phyloP scores from a whole-genome alignment of 2,888 invertebrate species.

The Ecdyonurus torrentis region DNA sequence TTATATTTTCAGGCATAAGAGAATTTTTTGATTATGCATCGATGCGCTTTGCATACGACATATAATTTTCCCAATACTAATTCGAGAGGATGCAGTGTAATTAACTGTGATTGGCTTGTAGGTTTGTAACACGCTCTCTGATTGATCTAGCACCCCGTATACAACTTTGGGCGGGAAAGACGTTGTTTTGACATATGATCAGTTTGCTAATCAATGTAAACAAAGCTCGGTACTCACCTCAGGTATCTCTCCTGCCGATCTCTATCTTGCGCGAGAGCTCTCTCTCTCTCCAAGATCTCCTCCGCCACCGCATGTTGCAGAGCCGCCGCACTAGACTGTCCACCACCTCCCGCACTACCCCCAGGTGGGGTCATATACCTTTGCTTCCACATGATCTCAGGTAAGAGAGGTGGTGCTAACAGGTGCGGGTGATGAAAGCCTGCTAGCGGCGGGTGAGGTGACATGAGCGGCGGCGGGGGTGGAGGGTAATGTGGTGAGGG shows the following conservation, averaged over 20 bases:
- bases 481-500: conserved; percentile 21
- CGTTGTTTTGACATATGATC: too few species aligned
- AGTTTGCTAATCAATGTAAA: too few species aligned
- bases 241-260: conserved; percentile 49
- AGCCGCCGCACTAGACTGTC: background rate
- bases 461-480: conserved; percentile 14
- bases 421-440: conserved; percentile 11
- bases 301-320: conserved; percentile 23
- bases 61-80: too few species aligned
- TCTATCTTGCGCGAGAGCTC: conserved; percentile 39
- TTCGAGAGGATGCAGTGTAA: too few species aligned
- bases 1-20: too few species aligned
- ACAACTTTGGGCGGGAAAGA: too few species aligned
- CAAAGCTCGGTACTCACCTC: conserved; percentile 42
- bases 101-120: too few species aligned
- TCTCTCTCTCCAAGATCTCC: conserved; percentile 32
- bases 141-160: too few species aligned
- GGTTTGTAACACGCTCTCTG: too few species aligned
- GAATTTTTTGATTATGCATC: too few species aligned
- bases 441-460: conserved; percentile 18
- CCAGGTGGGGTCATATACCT: conserved; percentile 25
- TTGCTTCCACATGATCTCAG: conserved; percentile 35
- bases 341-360: background rate
- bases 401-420: conserved; percentile 22
- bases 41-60: too few species aligned